phyloP scores from a whole-genome alignment of 2,797 vertebrate species.

The Acanthis flammea region DNA sequence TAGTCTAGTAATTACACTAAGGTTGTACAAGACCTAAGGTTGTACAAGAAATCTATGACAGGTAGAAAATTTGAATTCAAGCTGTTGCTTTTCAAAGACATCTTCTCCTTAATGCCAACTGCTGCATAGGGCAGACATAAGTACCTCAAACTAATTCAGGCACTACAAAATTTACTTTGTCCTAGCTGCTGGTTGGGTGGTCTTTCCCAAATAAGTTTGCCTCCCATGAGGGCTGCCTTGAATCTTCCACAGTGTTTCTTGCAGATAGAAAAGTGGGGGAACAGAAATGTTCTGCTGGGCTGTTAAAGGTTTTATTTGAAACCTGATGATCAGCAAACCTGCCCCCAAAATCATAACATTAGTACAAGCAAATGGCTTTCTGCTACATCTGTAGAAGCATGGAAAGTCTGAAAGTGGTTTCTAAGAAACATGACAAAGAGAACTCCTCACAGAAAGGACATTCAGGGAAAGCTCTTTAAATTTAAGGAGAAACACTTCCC shows the following conservation, averaged over 20 bases:
- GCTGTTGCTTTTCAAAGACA: background rate
- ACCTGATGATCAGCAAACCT: background rate
- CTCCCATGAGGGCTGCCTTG: background rate
- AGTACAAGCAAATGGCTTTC: background rate
- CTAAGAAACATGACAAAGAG: background rate
- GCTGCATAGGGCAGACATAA: rapidly evolving
- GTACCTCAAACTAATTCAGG: background rate
- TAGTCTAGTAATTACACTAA: background rate
- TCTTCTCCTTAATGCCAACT: background rate
- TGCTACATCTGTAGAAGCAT: background rate
- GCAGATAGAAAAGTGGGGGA: background rate
- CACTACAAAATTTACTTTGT: background rate
- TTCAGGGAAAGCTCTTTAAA: background rate
- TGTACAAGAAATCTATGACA: background rate
- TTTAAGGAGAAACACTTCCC: background rate
- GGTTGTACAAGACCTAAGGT: background rate
- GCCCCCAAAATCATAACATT: background rate
- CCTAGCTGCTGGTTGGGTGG: background rate
- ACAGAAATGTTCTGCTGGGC: background rate
- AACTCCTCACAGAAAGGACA: background rate
- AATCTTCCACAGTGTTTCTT: background rate
- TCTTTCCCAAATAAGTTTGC: background rate
- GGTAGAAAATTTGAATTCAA: background rate
- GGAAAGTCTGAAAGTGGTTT: background rate
- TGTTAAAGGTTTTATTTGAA: background rate